These are phyloP conservation scores for Sylvicola cinctus DNA, from an alignment of 2,888 invertebrate species.

Conservation along the genomic window DNA sequence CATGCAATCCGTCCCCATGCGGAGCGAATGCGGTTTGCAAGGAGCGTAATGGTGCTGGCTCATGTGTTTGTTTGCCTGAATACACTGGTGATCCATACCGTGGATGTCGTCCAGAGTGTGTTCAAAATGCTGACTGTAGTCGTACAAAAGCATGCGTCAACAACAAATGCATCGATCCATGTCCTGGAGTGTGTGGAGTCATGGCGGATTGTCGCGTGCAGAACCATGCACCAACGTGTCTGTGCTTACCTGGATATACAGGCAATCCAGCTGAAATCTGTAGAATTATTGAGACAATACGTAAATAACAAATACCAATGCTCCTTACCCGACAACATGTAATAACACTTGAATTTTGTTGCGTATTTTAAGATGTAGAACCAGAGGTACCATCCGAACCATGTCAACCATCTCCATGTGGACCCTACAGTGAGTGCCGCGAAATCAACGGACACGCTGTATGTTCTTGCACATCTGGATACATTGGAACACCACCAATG, in stretches of 20 bases:
- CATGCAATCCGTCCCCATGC: conserved; percentile 61
- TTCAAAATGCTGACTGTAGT: conserved; percentile 55
- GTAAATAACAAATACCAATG: conserved; percentile 15
- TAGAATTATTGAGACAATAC: conserved; percentile 18
- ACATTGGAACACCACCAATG: conserved; percentile 39
- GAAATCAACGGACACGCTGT: conserved; percentile 38
- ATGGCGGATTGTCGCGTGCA: conserved; percentile 54
- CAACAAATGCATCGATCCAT: conserved; percentile 61
- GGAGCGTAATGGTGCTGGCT: conserved; percentile 51
- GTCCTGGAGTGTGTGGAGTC: conserved; percentile 54
- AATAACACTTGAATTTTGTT: neutral
- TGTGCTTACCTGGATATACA: conserved; percentile 47
- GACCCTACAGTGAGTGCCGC: conserved; percentile 41
- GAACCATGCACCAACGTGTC: conserved; percentile 58
- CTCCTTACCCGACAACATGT: neutral
- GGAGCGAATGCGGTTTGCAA: conserved; percentile 61
- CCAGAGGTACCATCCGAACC: neutral
- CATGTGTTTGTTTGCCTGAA: conserved; percentile 55
- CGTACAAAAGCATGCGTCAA: conserved; percentile 50
- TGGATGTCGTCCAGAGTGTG: conserved; percentile 64
- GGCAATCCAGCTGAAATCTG: conserved; percentile 53
- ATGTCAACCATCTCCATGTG: conserved; percentile 43
- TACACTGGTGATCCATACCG: conserved; percentile 64
- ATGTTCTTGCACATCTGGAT: conserved; percentile 38
- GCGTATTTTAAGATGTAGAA: neutral